These are phyloP conservation scores for Lepidostoma basale DNA, from an alignment of 1,140 invertebrate species.

Conservation along the genomic window DNA sequence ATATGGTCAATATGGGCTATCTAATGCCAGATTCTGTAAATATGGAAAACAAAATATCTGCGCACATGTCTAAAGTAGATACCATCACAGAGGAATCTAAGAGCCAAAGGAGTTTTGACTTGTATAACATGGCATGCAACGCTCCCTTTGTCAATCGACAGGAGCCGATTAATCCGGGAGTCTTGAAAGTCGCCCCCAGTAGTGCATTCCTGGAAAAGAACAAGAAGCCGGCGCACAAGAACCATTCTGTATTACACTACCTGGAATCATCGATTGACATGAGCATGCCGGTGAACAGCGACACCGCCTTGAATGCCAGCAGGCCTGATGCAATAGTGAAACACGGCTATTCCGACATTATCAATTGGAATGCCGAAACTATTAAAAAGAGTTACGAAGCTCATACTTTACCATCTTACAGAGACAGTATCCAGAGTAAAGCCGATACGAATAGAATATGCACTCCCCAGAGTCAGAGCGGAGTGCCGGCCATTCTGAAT, in stretches of 20 bases:
- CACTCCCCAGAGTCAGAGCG: not conserved
- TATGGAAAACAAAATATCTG: constrained; percentile 28
- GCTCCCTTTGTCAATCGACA: constrained; percentile 20
- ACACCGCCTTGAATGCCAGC: not conserved
- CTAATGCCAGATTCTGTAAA: constrained; percentile 48
- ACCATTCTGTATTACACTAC: constrained; percentile 9
- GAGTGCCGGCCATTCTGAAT: not conserved
- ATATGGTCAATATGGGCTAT: constrained; percentile 60
- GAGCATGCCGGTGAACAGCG: not conserved
- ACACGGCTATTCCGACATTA: constrained; percentile 1
- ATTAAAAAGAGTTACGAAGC: constrained; percentile 21
- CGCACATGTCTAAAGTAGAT: constrained; percentile 3
- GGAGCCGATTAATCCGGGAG: constrained; percentile 8
- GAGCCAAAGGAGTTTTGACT: constrained; percentile 25
- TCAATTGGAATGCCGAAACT: constrained; percentile 36
- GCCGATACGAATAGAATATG: not conserved
- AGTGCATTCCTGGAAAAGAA: constrained; percentile 25
- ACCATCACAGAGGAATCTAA: constrained; percentile 12
- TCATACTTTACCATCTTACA: constrained; percentile 4
- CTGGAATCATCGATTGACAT: not conserved
- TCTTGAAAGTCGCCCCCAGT: not conserved
- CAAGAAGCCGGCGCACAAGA: constrained; percentile 12
- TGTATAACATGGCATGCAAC: constrained; percentile 32
- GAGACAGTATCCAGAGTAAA: constrained; percentile 20
- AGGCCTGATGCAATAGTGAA: not conserved